Base-by-base conservation (phyloP, 2,888 invertebrate genomes). In the Caenorhabditis japonica region DNA sequence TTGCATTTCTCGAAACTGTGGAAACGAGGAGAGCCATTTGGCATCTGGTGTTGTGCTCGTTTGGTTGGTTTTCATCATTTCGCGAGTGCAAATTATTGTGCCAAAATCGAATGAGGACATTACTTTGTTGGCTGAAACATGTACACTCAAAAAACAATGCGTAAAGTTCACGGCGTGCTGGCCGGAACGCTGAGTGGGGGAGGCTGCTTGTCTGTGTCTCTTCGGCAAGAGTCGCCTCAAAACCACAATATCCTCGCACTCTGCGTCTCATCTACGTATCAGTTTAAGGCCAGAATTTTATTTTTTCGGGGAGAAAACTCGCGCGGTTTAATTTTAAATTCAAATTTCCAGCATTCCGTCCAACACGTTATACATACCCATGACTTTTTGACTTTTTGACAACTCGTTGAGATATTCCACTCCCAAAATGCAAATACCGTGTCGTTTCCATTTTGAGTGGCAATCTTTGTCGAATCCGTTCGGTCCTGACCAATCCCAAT, bases 1-100 rank as follows among this genome's bases (percentile, higher is more conserved):
- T 23, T 66, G 66, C 66, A 66, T 66, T 44, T 66, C 66, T 30
- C 66, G 56, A 38, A 56, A 66, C 66, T 66, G 66, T 3, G 66
- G 66, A 38, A 66, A 66, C 8, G 49, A 55, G 25, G 49, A n/a
- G 25, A 66, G 39, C 66, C 55, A 56, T 8, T 30, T 15, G 8
- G 55, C 27, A 38, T 21, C 33, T 0, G 70, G 61, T 2, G 27
- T 55, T 23, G 5, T 17, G 1, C 49, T 61, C 12, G 61, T 61
- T 33, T 15, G 27, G 21, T 56, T 61, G 21, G 23, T 27, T 7
- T 58, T 51, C 10, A 71, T 53, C 71, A 71, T 71, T 13, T 71
- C 62, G 10, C 52, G 56, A 25, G 52, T 53, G 47, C 71, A 71
- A 5, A 58, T 38, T 17, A 71, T 47, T 8, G 71, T 62, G 17